Percentiles rank a stretch among this genome's conserved stretches.
Evolutionary conservation across 2,113 vertebrate genomes (phyloP).

Genomic region (Plotosus lineatus): DNA sequence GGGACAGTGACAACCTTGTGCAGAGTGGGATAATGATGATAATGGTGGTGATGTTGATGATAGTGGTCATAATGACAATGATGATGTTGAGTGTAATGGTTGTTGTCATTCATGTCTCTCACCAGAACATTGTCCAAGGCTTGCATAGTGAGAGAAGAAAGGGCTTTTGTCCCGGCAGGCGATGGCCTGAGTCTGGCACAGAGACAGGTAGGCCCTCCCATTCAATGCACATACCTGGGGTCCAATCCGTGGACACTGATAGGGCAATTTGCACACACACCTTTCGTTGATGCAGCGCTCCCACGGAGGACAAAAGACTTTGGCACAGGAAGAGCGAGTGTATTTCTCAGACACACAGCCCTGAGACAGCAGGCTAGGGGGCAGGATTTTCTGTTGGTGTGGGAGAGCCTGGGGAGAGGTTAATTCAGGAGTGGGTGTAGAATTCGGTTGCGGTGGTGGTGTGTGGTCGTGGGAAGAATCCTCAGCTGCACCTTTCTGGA

Average conservation of each 20-base stretch:
- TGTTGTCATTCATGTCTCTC: background rate
- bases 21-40: no score
- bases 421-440: background rate
- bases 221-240: slow-evolving; percentile 62
- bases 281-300: slow-evolving; percentile 68
- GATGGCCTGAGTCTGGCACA: slow-evolving; percentile 78
- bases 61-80: background rate
- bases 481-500: background rate
- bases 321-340: slow-evolving; percentile 74
- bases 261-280: slow-evolving; percentile 81
- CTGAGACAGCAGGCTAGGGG: background rate
- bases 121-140: slow-evolving; percentile 51
- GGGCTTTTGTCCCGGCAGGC: slow-evolving; percentile 65
- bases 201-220: slow-evolving; percentile 57
- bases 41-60: no score
- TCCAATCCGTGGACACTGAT: slow-evolving; percentile 74
- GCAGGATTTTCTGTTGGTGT: background rate
- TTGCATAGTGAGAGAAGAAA: slow-evolving; percentile 66
- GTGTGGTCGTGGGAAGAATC: background rate
- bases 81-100: background rate
- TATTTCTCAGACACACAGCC: slow-evolving; percentile 68
- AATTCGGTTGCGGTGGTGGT: background rate
- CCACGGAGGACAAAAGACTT: slow-evolving; percentile 84
- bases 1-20: no score
- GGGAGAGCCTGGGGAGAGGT: background rate